A percentile compares a stretch with the other conserved stretches of the same genome.
phyloP scores from a whole-genome alignment of 35 echinoderm and acorn worm species.

The Acanthaster planci region DNA sequence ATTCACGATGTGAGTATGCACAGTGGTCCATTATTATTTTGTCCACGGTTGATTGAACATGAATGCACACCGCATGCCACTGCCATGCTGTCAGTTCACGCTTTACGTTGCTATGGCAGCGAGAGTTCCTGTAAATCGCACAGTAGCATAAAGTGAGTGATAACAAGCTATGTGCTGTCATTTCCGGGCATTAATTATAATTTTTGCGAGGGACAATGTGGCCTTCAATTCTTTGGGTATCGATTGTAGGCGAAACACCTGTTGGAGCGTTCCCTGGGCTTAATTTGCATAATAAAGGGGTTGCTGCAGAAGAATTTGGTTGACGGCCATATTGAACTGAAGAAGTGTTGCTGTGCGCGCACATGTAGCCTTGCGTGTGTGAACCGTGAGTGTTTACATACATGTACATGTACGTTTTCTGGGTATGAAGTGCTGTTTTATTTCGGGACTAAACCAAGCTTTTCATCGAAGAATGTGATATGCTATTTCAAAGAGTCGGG shows the following conservation, averaged over 20 bases:
- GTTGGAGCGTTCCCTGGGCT: background rate
- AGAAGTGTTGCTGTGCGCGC: too few species aligned
- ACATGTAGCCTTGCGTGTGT: too few species aligned
- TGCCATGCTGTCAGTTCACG: background rate
- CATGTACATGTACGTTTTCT: too few species aligned
- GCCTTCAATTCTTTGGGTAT: background rate
- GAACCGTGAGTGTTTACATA: too few species aligned
- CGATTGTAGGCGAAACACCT: slow-evolving; percentile 6
- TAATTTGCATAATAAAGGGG: slow-evolving; percentile 19
- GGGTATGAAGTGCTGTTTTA: too few species aligned
- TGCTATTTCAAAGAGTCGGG: too few species aligned
- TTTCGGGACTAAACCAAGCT: too few species aligned
- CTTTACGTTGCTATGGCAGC: slow-evolving; percentile 24
- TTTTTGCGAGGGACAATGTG: background rate
- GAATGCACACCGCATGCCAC: background rate
- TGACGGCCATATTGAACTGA: slow-evolving; percentile 6
- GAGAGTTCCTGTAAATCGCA: too few species aligned
- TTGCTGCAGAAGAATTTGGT: background rate
- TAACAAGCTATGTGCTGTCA: too few species aligned
- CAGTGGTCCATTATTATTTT: background rate
- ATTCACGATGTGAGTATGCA: background rate
- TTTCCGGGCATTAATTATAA: background rate
- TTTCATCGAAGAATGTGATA: too few species aligned
- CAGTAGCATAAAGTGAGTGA: too few species aligned
- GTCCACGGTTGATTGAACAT: background rate